phyloP scores from a whole-genome alignment of 2,888 invertebrate species.

The Nipponacmea schrenckii region DNA sequence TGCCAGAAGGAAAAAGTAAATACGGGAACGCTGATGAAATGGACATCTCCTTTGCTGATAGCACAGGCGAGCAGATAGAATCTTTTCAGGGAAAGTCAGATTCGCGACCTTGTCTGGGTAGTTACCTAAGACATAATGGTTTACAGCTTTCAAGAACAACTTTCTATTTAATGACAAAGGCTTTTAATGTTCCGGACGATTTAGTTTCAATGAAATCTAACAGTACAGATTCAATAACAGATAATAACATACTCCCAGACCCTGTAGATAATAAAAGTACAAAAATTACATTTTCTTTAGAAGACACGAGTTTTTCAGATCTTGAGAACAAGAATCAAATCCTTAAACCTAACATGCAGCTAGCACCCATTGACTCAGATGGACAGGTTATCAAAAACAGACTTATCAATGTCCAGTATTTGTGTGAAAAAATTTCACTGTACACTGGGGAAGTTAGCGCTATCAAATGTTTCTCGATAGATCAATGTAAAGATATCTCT shows the following conservation, averaged over 20 bases:
- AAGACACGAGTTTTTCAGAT: too few species aligned
- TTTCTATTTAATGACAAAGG: background rate
- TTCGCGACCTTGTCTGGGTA: background rate
- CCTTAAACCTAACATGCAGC: too few species aligned
- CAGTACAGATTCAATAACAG: background rate
- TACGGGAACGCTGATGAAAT: background rate
- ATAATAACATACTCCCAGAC: background rate
- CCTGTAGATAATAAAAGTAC: too few species aligned
- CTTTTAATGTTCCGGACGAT: too few species aligned
- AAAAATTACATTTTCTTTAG: too few species aligned
- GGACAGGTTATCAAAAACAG: too few species aligned
- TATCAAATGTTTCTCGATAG: background rate
- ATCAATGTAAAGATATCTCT: background rate
- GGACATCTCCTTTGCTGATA: background rate
- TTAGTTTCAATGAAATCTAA: too few species aligned
- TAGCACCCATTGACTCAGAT: too few species aligned
- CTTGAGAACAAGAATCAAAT: too few species aligned
- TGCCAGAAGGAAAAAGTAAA: background rate
- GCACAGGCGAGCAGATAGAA: background rate
- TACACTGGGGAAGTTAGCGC: background rate
- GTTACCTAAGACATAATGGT: background rate
- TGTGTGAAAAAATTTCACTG: background rate
- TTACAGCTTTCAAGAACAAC: background rate
- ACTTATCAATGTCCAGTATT: background rate
- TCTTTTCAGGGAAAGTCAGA: background rate